Conservation (phyloP, 1,140 invertebrate species). For the Atta colombica region DNA sequence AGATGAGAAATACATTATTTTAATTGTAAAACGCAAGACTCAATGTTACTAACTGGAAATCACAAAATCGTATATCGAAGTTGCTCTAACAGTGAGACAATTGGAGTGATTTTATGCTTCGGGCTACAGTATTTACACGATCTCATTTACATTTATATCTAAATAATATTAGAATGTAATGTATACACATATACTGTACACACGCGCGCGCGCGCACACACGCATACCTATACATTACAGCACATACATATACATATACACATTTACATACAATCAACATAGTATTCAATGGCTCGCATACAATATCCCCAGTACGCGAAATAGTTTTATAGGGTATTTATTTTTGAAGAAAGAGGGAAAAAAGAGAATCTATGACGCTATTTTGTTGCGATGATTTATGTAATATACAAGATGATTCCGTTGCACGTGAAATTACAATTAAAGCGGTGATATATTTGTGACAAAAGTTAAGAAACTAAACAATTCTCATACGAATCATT, state of each 20-base stretch:
- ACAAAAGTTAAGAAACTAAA: slow-evolving; percentile 15
- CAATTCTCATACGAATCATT: neutral
- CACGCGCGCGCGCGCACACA: neutral
- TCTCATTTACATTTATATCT: slow-evolving; percentile 75
- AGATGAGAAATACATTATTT: slow-evolving; percentile 42
- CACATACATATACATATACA: slow-evolving; percentile 23
- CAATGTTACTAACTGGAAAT: slow-evolving; percentile 35
- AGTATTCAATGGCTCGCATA: slow-evolving; percentile 38
- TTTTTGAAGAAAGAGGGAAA: slow-evolving; percentile 27
- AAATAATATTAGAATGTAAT: slow-evolving; percentile 63
- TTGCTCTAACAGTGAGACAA: slow-evolving; percentile 29
- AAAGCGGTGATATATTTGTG: neutral
- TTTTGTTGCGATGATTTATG: slow-evolving; percentile 44
- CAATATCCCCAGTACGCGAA: slow-evolving; percentile 3
- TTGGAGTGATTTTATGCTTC: slow-evolving; percentile 71
- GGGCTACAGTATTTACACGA: slow-evolving; percentile 78
- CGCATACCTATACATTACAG: neutral
- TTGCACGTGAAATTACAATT: slow-evolving; percentile 9
- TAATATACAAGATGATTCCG: slow-evolving; percentile 43
- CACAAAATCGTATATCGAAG: slow-evolving; percentile 18
- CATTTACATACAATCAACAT: slow-evolving; percentile 29
- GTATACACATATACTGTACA: slow-evolving; percentile 18
- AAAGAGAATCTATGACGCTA: slow-evolving; percentile 22
- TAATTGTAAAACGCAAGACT: slow-evolving; percentile 27
- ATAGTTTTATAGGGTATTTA: slow-evolving; percentile 41